Conservation (phyloP, 2,797 vertebrate species). For the Tangara arthus region DNA sequence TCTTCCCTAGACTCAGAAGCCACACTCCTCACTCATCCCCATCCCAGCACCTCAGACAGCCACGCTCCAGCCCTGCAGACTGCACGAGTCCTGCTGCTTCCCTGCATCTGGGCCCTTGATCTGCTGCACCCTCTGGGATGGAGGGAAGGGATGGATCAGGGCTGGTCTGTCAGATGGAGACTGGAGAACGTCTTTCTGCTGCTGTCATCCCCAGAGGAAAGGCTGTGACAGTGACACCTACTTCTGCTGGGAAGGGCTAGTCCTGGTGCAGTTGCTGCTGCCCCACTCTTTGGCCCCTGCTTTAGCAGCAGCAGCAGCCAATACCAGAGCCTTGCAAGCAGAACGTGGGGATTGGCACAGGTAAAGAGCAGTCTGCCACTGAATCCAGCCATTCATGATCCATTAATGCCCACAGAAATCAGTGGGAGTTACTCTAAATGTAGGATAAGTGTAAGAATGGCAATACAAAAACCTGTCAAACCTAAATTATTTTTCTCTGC, state of each 20-base stretch:
- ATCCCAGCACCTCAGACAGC: not conserved
- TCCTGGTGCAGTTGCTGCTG: not conserved
- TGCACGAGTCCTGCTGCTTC: not conserved
- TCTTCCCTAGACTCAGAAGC: not conserved
- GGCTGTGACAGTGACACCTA: not conserved
- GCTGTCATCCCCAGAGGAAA: not conserved
- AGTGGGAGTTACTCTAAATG: not conserved
- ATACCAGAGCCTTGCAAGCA: fast-evolving
- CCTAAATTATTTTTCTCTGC: not conserved
- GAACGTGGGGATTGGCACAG: not conserved
- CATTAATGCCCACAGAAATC: not conserved
- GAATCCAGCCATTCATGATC: not conserved
- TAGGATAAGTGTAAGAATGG: not conserved
- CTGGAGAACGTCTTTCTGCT: not conserved
- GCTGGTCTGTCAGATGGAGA: not conserved
- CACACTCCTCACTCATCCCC: not conserved
- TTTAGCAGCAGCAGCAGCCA: not conserved
- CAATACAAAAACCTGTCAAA: not conserved
- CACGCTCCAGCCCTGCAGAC: not conserved
- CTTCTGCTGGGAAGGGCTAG: not conserved
- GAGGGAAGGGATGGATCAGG: not conserved
- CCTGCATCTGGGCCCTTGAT: fast-evolving
- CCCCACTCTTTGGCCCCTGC: not conserved
- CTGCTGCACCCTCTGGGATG: not conserved
- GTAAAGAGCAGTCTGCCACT: not conserved